These are phyloP conservation scores for Pseudeuparius sepicola DNA, from an alignment of 2,888 invertebrate genomes.

Conservation along the genomic window DNA sequence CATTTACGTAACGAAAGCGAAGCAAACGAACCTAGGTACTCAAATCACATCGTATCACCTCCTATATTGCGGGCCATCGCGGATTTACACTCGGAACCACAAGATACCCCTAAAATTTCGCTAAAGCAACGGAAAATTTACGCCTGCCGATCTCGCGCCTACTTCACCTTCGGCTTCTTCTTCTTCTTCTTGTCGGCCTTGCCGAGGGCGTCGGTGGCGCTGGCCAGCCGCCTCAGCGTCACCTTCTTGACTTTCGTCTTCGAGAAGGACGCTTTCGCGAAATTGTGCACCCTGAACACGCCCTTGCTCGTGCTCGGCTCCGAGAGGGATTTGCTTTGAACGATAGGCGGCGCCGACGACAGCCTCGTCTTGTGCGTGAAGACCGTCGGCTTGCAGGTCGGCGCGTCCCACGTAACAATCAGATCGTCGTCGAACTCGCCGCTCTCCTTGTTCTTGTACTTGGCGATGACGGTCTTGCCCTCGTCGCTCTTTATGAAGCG, in stretches of 20 bases:
- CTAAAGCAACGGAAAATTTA: too few relatives aligned
- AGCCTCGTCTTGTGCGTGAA: slow-evolving; percentile 27
- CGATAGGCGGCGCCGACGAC: slow-evolving; percentile 20
- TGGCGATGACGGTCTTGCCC: slow-evolving; percentile 36
- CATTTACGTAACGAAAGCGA: too few relatives aligned
- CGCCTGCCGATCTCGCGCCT: slow-evolving; percentile 12
- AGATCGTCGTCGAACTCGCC: slow-evolving; percentile 31
- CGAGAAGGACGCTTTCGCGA: slow-evolving; percentile 28
- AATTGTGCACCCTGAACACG: slow-evolving; percentile 33
- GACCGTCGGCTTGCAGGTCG: slow-evolving; percentile 29
- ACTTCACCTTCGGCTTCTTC: slow-evolving; percentile 33
- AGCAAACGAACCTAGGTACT: too few relatives aligned
- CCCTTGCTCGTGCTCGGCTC: slow-evolving; percentile 32
- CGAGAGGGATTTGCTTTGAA: slow-evolving; percentile 19
- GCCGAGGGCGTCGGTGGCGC: slow-evolving; percentile 26
- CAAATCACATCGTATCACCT: too few relatives aligned
- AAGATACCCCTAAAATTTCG: too few relatives aligned
- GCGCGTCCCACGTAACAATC: slow-evolving; percentile 34
- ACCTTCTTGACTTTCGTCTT: slow-evolving; percentile 30
- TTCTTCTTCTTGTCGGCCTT: slow-evolving; percentile 36
- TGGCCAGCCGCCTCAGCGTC: slow-evolving; percentile 31
- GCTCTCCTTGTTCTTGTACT: slow-evolving; percentile 29
- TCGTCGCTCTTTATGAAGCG: slow-evolving; percentile 35
- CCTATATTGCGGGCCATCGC: too few relatives aligned
- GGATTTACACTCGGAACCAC: too few relatives aligned